These are phyloP conservation scores for Phyllostomus hastatus DNA, from an alignment of 2,113 vertebrate genomes.

Conservation along the genomic window DNA sequence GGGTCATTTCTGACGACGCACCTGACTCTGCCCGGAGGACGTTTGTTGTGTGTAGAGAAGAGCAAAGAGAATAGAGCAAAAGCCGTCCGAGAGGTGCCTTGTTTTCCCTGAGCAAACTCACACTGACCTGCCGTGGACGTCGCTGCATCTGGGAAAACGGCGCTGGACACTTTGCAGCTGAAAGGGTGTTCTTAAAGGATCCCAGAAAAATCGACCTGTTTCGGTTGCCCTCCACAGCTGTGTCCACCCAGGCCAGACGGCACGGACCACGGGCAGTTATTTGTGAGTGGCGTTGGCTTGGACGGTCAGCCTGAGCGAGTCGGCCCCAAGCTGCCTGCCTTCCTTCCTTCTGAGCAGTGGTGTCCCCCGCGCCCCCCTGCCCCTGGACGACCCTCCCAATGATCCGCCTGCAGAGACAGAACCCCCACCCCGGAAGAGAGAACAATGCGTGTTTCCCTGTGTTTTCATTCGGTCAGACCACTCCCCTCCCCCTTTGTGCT, in stretches of 20 bases:
- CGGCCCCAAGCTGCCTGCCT: background rate
- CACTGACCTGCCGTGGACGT: background rate
- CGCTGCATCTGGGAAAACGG: background rate
- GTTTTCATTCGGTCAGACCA: constrained; percentile 48
- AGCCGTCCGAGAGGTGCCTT: background rate
- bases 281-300: constrained; percentile 15
- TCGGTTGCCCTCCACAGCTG: background rate
- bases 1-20: background rate
- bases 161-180: constrained; percentile 21
- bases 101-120: background rate
- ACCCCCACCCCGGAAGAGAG: background rate
- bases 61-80: background rate
- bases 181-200: constrained; percentile 16
- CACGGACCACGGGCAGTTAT: constrained; percentile 6
- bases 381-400: background rate
- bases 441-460: background rate
- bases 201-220: background rate
- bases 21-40: background rate
- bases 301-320: background rate
- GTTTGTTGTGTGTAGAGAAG: background rate
- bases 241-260: background rate
- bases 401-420: background rate
- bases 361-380: no score
- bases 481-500: constrained; percentile 18
- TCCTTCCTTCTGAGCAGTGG: background rate